Evolutionary conservation across 2,888 invertebrate genomes (phyloP).

Genomic region (Rotaria macrura): DNA sequence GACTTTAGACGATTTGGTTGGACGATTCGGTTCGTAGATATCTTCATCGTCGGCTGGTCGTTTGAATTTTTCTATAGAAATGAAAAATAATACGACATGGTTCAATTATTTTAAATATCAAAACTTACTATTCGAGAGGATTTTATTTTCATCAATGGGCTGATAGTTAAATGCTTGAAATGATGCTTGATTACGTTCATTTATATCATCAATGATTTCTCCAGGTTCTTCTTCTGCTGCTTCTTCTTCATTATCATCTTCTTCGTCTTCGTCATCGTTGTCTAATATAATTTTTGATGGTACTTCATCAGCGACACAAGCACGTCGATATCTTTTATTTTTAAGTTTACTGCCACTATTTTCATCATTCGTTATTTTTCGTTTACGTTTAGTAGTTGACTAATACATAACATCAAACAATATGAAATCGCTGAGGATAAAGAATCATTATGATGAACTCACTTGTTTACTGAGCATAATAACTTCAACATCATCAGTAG

Average conservation of each 20-base stretch:
- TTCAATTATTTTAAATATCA: no score
- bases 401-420: no score
- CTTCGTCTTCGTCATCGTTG: neutral
- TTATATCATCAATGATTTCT: neutral
- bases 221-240: neutral
- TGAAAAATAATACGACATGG: neutral
- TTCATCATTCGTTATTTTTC: neutral
- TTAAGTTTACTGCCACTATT: neutral
- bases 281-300: neutral
- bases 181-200: neutral
- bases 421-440: no score
- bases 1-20: neutral
- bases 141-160: neutral
- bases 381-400: neutral
- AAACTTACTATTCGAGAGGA: neutral
- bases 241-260: no score
- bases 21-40: neutral
- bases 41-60: neutral
- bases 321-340: neutral
- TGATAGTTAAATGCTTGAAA: neutral
- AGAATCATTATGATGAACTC: no score
- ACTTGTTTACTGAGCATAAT: neutral
- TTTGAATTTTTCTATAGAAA: neutral
- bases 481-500: neutral
- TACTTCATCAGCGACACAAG: neutral